Base-by-base conservation (phyloP, 2,888 invertebrate species). In the Trissoscelio sp. region DNA sequence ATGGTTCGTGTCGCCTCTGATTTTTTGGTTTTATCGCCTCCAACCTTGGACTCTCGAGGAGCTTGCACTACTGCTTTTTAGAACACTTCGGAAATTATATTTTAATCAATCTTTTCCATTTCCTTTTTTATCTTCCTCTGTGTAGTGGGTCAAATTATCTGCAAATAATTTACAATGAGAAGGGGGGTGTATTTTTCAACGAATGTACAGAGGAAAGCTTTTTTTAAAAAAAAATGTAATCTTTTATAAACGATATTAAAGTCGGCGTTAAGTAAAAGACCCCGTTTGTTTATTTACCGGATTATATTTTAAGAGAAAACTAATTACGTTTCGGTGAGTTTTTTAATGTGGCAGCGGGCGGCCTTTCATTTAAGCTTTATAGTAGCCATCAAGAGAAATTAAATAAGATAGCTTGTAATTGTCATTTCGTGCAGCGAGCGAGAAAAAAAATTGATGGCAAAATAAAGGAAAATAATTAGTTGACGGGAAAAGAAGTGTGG, bases 371-470 rank as follows among this genome's bases (percentile, higher is more conserved):
- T 42, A 67, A 67, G 42, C 67, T 44, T 18, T 31, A 67, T 42
- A 67, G 51, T 67, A 53, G 66, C 22, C 39, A 53, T 51, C 55
- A 55, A 28, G 42, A 20, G 55, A 55, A 67, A 67, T 67, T 55
- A 67, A 67, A 66, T 53, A 53, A 53, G 55, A 67, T 42, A 67
- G 67, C 67, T 67, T 55, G 55, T 67, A 67, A 67, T 67, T 42
- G 42, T 67, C 67, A 55, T 55, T 67, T 67, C 42, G 42, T 42
- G 53, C 39, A 28, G 20, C 16, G 42, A 28, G 53, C 53, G 22
- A 51, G 44, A 51, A 66, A 42, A 39, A 39, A 62, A 62, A 39
- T 66, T 66, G 51, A 66, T 53, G 66, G 39, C 16, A 37, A 53
- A 66, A 66, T 51, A 66, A 66, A 66, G 39, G 39, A 14, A 66